Evolutionary conservation across 2,113 vertebrate genomes (phyloP).

Genomic region (Poecilia latipinna): DNA sequence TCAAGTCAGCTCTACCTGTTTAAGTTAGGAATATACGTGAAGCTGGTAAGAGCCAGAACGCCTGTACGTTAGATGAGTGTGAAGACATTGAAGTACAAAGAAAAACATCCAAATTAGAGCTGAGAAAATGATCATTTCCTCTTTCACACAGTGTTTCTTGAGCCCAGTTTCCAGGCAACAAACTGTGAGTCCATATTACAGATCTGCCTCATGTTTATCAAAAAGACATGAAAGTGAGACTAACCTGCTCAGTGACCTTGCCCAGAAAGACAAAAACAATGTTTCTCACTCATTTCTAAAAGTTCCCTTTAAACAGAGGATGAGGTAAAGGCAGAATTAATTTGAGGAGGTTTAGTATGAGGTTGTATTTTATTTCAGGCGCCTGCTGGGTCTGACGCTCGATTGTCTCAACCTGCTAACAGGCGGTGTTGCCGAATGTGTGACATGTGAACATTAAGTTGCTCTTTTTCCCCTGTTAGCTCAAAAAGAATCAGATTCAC

Average conservation of each 20-base stretch:
- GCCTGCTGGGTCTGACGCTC: too few relatives aligned
- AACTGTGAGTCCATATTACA: not conserved
- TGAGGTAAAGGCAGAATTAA: not conserved
- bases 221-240: not conserved
- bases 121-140: slow-evolving; percentile 2
- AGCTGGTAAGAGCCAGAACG: not conserved
- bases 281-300: not conserved
- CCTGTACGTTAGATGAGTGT: not conserved
- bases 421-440: not conserved
- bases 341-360: not conserved
- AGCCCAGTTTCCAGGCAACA: slow-evolving; percentile 32
- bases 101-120: not conserved
- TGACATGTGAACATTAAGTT: not conserved
- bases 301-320: not conserved
- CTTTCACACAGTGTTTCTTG: not conserved
- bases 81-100: too few relatives aligned
- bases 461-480: not conserved
- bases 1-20: not conserved
- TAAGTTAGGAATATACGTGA: not conserved
- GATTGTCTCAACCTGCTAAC: not conserved
- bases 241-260: not conserved
- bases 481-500: not conserved
- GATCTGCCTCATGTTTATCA: slow-evolving; percentile 2
- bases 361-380: not conserved
- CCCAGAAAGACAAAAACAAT: not conserved